Base-by-base conservation (phyloP, 2,113 vertebrate genomes). In the Leptodactylus fuscus region DNA sequence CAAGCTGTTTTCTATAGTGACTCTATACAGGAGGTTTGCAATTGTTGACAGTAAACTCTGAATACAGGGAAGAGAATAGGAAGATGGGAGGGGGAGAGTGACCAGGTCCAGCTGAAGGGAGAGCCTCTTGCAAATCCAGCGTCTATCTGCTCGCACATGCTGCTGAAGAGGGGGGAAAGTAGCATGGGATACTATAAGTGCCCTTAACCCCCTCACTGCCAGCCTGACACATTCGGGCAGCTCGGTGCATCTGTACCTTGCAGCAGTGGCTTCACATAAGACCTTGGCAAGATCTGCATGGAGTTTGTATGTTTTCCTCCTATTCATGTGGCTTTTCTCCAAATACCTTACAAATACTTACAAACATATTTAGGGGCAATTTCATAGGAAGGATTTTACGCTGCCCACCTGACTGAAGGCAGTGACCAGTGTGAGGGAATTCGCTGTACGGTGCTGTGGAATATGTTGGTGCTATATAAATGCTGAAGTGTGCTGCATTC, bases 1-100 rank as follows among this genome's bases (percentile, higher is more conserved):
- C 90, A 87, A 91, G 92, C 88, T 91, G 92, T 91, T 89, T 88
- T 89, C 89, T 89, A 85, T 89, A 88, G 88, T 90, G 89, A 77
- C 87, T 90, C 89, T 82, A 89, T 87, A 88, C 82, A 88, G 89
- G 82, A 70, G 41, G 80, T 88, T 89, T 85, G 81, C 86, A 87
- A 65, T 49, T 77, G 88, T 77, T 46, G 80, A 36, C 70, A 75
- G 53, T 83, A 83, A 83, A 83, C 70, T 83, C 70, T 75, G 20
- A 74, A 74, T 41, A n/a, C 36, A 22, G 32, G 36, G 53, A 2
- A 46, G 41, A 55, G 80, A 69, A 87, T 86, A 36, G 53, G 32
- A 81, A 41, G 85, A 79, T 67, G 48, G 79, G 73, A 67, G 69
- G 74, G 86, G 90, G 82, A 89, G 88, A 86, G 87, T 89, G 90